Evolutionary conservation across 2,113 vertebrate species (phyloP).

Genomic region (Hypocryptadius cinnamomeus): DNA sequence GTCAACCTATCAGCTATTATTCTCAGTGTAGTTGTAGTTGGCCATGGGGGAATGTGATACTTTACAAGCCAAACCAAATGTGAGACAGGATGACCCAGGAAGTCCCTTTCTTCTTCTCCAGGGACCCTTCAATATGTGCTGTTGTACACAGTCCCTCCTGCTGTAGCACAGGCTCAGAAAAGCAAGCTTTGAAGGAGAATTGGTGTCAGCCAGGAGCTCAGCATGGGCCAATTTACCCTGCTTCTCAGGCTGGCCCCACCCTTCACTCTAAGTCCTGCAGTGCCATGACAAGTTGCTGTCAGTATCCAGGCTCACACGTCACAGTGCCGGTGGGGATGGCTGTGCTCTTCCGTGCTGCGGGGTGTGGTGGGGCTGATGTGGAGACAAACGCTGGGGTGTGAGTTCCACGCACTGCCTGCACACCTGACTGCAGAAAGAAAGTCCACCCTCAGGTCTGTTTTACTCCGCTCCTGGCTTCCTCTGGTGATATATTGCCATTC

Average conservation of each 20-base stretch:
- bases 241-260: background rate
- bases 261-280: background rate
- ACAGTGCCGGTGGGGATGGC: background rate
- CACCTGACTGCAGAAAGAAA: background rate
- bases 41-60: background rate
- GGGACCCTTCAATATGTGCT: background rate
- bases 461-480: background rate
- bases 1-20: background rate
- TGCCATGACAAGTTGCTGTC: background rate
- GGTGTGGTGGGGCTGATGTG: background rate
- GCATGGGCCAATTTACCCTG: background rate
- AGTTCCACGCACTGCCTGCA: background rate
- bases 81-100: background rate
- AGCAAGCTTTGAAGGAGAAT: background rate
- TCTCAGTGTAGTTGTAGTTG: background rate
- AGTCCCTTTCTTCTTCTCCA: background rate
- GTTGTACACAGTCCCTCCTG: background rate
- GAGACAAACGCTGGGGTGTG: background rate
- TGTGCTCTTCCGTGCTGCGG: fast-evolving
- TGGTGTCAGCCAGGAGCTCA: background rate
- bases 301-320: background rate
- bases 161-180: background rate
- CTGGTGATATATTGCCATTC: background rate
- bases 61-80: slow-evolving; percentile 11
- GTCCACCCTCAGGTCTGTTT: background rate